These are phyloP conservation scores for Tachysurus vachellii DNA, from an alignment of 2,113 vertebrate species.

Conservation along the genomic window DNA sequence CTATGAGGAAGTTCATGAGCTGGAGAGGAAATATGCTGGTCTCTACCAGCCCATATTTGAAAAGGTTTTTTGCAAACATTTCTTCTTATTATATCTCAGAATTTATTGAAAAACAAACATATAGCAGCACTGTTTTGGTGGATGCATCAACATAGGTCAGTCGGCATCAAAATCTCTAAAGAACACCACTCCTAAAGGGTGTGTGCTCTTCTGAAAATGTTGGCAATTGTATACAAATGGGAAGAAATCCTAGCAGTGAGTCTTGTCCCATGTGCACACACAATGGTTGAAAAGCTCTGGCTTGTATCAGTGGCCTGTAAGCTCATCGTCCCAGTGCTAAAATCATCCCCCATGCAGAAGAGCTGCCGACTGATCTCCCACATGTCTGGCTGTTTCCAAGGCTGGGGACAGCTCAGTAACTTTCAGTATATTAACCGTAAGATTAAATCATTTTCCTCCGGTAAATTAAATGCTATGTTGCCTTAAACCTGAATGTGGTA, in stretches of 20 bases:
- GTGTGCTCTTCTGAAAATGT: background rate
- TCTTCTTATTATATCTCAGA: too few species aligned
- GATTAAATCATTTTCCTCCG: background rate
- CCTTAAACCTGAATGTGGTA: background rate
- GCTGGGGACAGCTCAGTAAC: slow-evolving; percentile 54
- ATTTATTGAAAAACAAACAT: background rate
- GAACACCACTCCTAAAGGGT: background rate
- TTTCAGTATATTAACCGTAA: background rate
- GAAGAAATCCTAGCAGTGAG: background rate
- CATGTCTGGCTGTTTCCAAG: slow-evolving; percentile 67
- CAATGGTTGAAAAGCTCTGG: background rate
- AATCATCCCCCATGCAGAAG: slow-evolving; percentile 56
- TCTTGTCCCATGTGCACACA: background rate
- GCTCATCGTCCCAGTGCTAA: slow-evolving; percentile 57
- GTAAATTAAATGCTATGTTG: background rate
- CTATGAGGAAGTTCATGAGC: slow-evolving; percentile 95
- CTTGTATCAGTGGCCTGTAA: slow-evolving; percentile 16
- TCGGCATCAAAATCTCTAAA: background rate
- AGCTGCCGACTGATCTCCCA: slow-evolving; percentile 61
- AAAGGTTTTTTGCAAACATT: slow-evolving; percentile 76
- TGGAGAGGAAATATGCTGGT: slow-evolving; percentile 93
- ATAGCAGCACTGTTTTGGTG: background rate
- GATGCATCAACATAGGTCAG: background rate
- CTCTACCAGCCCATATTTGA: slow-evolving; percentile 93
- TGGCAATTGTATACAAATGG: background rate